Conservation (phyloP, 2,113 vertebrate genomes). For the Salvelinus fontinalis region DNA sequence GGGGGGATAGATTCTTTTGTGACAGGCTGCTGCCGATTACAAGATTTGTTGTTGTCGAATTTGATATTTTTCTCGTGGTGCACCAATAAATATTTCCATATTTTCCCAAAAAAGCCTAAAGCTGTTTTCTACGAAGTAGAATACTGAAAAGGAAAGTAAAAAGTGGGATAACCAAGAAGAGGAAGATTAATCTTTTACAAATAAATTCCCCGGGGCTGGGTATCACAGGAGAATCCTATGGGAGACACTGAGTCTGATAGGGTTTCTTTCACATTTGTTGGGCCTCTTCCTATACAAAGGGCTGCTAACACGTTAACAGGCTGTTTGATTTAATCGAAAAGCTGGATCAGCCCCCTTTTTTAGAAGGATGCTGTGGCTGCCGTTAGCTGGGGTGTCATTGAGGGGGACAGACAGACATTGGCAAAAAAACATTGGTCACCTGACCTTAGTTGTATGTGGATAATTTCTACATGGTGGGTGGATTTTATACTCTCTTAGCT, state of each 20-base stretch:
- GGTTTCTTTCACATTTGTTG: constrained; percentile 55
- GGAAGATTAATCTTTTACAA: background rate
- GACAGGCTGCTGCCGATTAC: constrained; percentile 32
- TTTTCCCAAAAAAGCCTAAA: background rate
- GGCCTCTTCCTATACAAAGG: constrained; percentile 69
- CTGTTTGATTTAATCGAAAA: constrained; percentile 72
- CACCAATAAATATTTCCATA: constrained; percentile 15
- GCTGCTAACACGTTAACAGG: constrained; percentile 68
- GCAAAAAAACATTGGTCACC: constrained; percentile 22
- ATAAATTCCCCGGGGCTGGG: background rate
- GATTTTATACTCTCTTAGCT: constrained; percentile 8
- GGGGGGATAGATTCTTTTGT: constrained; percentile 40
- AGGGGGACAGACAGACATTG: constrained; percentile 3
- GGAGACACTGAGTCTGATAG: constrained; percentile 52
- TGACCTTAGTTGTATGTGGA: constrained; percentile 27
- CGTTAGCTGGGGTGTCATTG: constrained; percentile 22
- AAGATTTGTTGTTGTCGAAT: constrained; percentile 47
- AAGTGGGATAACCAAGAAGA: background rate
- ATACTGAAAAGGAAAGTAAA: background rate
- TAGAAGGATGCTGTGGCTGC: constrained; percentile 27
- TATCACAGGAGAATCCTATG: constrained; percentile 18
- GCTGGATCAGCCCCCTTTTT: constrained; percentile 44
- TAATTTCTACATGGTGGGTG: constrained; percentile 1
- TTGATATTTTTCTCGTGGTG: constrained; percentile 22
- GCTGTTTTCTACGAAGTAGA: background rate